Conservation (phyloP, 2,888 invertebrate species). For the Gasteruption jaculator region DNA sequence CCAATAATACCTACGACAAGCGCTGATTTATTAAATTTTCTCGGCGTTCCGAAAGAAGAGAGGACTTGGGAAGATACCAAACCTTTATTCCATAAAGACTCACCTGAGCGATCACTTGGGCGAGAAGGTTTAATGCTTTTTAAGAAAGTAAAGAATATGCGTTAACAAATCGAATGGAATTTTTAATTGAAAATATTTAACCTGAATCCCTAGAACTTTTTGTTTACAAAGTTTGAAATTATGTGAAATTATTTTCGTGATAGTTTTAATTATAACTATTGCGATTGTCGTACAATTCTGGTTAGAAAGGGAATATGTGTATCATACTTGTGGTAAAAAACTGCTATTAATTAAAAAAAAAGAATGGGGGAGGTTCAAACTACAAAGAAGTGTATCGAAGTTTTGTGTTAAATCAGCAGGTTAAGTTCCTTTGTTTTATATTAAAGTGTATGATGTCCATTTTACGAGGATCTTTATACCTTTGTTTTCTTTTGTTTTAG, state of each 20-base stretch:
- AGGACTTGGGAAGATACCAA: conserved; percentile 55
- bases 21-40: conserved; percentile 65
- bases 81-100: conserved; percentile 26
- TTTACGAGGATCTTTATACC: no score
- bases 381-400: conserved; percentile 9
- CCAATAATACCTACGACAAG: conserved; percentile 80
- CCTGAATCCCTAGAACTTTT: conserved; percentile 2
- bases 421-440: no score
- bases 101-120: conserved; percentile 16
- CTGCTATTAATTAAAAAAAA: conserved; percentile 8
- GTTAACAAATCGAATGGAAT: no score
- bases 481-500: no score
- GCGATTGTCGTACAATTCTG: not conserved
- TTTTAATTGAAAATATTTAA: no score
- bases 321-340: conserved; percentile 12
- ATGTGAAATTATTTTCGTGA: no score
- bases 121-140: conserved; percentile 32
- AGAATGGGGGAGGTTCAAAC: conserved; percentile 4
- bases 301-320: not conserved
- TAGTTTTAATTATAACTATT: no score
- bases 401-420: no score
- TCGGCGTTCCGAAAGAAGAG: conserved; percentile 53
- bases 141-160: conserved; percentile 28
- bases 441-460: no score
- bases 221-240: no score